Base-by-base conservation (phyloP, 1,140 invertebrate species). In the Drosophila ficusphila region DNA sequence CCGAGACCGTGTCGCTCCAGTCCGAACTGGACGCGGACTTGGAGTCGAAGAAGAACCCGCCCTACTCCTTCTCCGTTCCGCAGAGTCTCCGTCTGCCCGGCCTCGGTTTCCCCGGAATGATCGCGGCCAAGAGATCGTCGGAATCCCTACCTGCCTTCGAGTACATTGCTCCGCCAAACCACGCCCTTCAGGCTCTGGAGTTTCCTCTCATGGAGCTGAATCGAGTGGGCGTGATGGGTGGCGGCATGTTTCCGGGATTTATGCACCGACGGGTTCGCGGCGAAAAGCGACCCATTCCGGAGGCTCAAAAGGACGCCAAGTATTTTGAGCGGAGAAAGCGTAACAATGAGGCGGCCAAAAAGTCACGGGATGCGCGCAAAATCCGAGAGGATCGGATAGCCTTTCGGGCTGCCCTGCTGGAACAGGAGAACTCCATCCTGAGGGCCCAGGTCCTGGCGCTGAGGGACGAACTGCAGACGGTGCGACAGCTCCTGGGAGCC, bases 271-370 rank as follows among this genome's bases (percentile, higher is more conserved):
- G 96, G 52, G 94, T 95, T 0, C 92, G 97, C 8, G 96, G 96
- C 16, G 96, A 97, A 89, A 98, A 98, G 90, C 95, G 96, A 76
- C 95, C 97, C 0, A 97, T 97, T 41, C 97, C 97, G 0, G 94
- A 95, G 3, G 96, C 96, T 29, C 93, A 96, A 79, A 98, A 98
- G 90, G 97, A 98, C 89, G 95, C 95, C 19, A 97, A 97, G 90
- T 98, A 98, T 92, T 98, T 95, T 82, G 97, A 98, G 90, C 92
- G 96, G 36, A 92, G 97, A 69, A 94, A 95, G 90, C 93, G 96
- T 2, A 98, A 98, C 92, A 98, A 98, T 91, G 94, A 96, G 81
- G 97, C 97, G 0, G 97, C 97, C 0, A 98, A 98, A 92, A 97
- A 97, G 85, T 97, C 96, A 0, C 92, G 97, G 31, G 97, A 98